Base-by-base conservation (phyloP, 2,797 vertebrate species). In the Micropoecilia bifurca region DNA sequence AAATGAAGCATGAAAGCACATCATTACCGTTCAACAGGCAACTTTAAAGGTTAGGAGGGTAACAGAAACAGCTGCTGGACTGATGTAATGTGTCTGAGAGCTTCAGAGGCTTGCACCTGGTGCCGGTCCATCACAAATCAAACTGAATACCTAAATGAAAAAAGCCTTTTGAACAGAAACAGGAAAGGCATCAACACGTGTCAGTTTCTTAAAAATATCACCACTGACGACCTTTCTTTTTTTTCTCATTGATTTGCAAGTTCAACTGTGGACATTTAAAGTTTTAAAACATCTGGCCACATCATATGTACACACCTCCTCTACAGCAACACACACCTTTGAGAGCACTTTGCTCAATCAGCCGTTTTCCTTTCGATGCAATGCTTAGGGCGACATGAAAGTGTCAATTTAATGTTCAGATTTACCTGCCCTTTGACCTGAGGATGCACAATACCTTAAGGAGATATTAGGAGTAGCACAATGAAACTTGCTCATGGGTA, bases 81-180 rank as follows among this genome's bases (percentile, higher is more conserved):
- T 83, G 83, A 88, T 87, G 81, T 74, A 83, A 90, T 82, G 75
- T 47, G 72, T 76, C 72, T 76, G 66, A 30, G 50, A 47, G 68
- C 78, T 74, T 82, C 73, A 84, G 69, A 80, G 63, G 75, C 75
- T 66, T 55, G 63, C 83, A 91, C 87, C 88, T 91, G 89, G 88
- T 74, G 36, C 78, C 82, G 74, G 39, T 69, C 73, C 59, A 77
- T 80, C 69, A 85, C 79, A 87, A 92, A 90, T 91, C 89, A 90
- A 82, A 20, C 41, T 47, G 85, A 84, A 78, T 79, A 74, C 36
- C 76, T 63, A 30, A 78, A 75, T 79, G 53, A 61, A 47, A 20
- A 69, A 61, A 20, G 50, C 68, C 30, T 46, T 66, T 74, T 48
- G 72, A 46, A 75, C 50, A 55, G 76, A 13, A 12, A 77, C 69